Evolutionary conservation across 2,888 invertebrate genomes (phyloP).

Genomic region (Catocala sponsa): DNA sequence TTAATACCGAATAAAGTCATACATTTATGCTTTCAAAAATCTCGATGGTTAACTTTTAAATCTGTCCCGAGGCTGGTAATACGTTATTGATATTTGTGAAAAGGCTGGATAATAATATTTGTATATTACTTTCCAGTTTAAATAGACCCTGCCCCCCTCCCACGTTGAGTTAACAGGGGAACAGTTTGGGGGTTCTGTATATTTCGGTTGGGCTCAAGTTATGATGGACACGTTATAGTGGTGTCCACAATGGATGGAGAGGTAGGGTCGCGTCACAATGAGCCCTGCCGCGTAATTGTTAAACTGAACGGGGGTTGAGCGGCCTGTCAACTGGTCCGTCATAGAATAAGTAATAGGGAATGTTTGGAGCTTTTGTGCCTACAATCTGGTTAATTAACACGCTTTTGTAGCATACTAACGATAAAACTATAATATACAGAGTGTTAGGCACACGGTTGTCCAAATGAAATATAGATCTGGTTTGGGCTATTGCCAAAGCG

Average conservation of each 20-base stretch:
- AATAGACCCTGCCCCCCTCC: slow-evolving; percentile 61
- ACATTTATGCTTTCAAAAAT: slow-evolving; percentile 62
- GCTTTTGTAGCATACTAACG: slow-evolving; percentile 26
- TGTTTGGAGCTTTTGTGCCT: slow-evolving; percentile 52
- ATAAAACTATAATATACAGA: slow-evolving; percentile 8
- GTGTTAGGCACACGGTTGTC: too few relatives aligned
- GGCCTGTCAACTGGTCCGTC: slow-evolving; percentile 84
- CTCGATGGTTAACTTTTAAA: slow-evolving; percentile 83
- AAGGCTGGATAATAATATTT: slow-evolving; percentile 87
- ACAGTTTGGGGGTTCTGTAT: slow-evolving; percentile 49
- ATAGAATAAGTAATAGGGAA: slow-evolving; percentile 71
- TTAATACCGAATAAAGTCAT: slow-evolving; percentile 66
- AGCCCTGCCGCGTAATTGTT: slow-evolving; percentile 86
- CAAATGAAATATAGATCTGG: too few relatives aligned
- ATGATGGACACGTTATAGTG: slow-evolving; percentile 68
- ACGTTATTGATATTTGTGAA: slow-evolving; percentile 88
- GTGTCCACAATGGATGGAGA: slow-evolving; percentile 83
- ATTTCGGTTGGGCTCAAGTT: slow-evolving; percentile 53
- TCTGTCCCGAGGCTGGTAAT: slow-evolving; percentile 83
- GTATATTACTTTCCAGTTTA: slow-evolving; percentile 72
- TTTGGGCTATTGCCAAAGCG: too few relatives aligned
- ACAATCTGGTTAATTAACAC: slow-evolving; percentile 45
- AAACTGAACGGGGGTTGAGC: slow-evolving; percentile 85
- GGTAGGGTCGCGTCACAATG: slow-evolving; percentile 85
- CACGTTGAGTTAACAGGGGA: slow-evolving; percentile 32